Evolutionary conservation across 2,113 vertebrate genomes (phyloP), one percentile per base, ranked within the genome.

Genomic region (Lycaon pictus): DNA sequence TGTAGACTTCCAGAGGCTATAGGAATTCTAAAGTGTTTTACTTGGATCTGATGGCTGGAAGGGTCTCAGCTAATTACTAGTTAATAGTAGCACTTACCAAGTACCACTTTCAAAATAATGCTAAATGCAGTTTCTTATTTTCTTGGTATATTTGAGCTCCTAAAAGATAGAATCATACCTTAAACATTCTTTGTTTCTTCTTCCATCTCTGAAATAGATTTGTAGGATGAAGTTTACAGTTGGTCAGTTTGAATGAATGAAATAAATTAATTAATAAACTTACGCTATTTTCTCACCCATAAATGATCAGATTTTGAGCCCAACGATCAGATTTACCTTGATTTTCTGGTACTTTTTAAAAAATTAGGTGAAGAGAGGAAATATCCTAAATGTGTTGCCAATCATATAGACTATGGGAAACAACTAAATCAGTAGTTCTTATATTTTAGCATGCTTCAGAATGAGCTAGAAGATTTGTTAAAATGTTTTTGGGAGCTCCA

Each of bases 241-340:
- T 76, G 83, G 55, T 80, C 32, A 92, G 37, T 83, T 83, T n/a
- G 79, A 95, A 79, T 77, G 29, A 96, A 35, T 17, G 7, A 77
- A 96, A 67, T 81, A 22, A 63, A 20, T 62, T 19, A 58, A 62
- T 62, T 82, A 69, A 69, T 29, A 6, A 62, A 84, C 63, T 56
- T 37, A 89, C 48, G 7, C 5, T 62, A 55, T 85, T 79, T 84
- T 2, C n/a, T 92, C 17, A 63, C 16, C 48, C 71, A 63, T 56
- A 72, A 56, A 32, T 62, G 35, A 77, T 67, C 27, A 63, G 5
- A 37, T 29, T 69, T n/a, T 43, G 43, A 43, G 7, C 43, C 43
- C 51, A 72, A 35, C 35, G 29, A 77, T 67, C 27, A 71, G 5
- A 37, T 29, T 69, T n/a, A 48, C 13, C 27, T 35, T 72, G n/a